Base-by-base conservation (phyloP, 2,797 vertebrate species). In the Mormyrus hasselquistii region DNA sequence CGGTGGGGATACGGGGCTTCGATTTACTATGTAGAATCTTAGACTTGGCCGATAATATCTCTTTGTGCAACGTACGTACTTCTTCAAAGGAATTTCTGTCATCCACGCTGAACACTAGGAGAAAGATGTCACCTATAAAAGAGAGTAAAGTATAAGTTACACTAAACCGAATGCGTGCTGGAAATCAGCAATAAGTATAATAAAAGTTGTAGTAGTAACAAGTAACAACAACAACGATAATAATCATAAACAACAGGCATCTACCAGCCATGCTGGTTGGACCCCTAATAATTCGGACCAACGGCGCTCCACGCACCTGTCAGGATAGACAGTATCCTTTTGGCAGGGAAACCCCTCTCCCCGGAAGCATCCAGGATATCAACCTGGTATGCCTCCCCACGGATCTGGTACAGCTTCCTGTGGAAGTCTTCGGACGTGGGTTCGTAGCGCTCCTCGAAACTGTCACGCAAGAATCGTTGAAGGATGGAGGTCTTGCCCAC, bases 401-500 rank as follows among this genome's bases (percentile, higher is more conserved):
- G 94, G 85, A 96, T 96, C 49, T 93, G 94, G 89, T 95, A 96
- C 10, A 96, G 88, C 90, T 96, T 96, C 14, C 95, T 91, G 25
- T 95, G 94, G 90, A 96, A 96, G 87, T 96, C 96, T 90, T 96
- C 96, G 0, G 94, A 92, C 0, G 96, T 96, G 29, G 96, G 96
- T 10, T 92, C 94, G 92, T 96, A 96, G 8, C 93, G 93, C n/a
- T 96, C 96, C 53, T 95, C 93, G 87, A 96, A 96, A 1, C 94
- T 95, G 86, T 96, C 96, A 79, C 93, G 91, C 2, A 96, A 93
- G 85, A 96, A 96, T 55, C 96, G 92, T 38, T 94, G 93, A 0
- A 96, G 89, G 90, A 96, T 95, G 29, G 96, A 95, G 0, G 95
- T 96, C 90, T 96, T 96, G 0, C 96, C 96, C 1, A 96, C 96